Evolutionary conservation across 2,113 vertebrate genomes (phyloP).

Genomic region (Epinephelus fuscoguttatus): DNA sequence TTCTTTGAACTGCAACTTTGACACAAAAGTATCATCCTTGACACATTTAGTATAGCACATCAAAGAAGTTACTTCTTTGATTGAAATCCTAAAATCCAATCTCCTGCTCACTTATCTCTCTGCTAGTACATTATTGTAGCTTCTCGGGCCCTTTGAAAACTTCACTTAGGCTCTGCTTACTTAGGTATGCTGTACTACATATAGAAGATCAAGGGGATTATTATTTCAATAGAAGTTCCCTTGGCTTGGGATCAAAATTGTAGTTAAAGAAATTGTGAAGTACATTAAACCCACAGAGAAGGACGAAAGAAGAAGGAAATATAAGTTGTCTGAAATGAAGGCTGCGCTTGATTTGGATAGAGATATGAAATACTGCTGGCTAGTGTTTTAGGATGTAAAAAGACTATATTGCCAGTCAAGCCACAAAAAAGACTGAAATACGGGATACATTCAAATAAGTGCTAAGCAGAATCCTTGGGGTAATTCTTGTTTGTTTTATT

Average conservation of each 20-base stretch:
- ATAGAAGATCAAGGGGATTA: constrained; percentile 1
- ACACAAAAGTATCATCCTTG: not conserved
- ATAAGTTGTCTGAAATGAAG: not conserved
- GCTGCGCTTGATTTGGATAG: not conserved
- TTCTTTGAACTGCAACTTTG: constrained; percentile 2
- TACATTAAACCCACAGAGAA: not conserved
- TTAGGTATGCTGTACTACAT: not conserved
- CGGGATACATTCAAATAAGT: not conserved
- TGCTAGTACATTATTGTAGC: not conserved
- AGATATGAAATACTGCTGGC: not conserved
- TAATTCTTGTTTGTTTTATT: not conserved
- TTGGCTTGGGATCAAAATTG: not conserved
- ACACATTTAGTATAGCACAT: not conserved
- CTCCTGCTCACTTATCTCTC: not conserved
- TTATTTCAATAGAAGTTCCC: not conserved
- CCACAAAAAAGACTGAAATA: not conserved
- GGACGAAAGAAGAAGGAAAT: not conserved
- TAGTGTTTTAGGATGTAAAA: not conserved
- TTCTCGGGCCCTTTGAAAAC: not conserved
- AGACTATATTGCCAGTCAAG: not conserved
- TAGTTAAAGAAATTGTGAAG: not conserved
- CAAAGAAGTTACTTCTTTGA: not conserved
- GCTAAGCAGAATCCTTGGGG: not conserved
- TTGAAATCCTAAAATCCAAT: not conserved
- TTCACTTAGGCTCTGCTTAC: not conserved